Base-by-base conservation (phyloP, 1,140 invertebrate species). In the Zaprionus vittiger region DNA sequence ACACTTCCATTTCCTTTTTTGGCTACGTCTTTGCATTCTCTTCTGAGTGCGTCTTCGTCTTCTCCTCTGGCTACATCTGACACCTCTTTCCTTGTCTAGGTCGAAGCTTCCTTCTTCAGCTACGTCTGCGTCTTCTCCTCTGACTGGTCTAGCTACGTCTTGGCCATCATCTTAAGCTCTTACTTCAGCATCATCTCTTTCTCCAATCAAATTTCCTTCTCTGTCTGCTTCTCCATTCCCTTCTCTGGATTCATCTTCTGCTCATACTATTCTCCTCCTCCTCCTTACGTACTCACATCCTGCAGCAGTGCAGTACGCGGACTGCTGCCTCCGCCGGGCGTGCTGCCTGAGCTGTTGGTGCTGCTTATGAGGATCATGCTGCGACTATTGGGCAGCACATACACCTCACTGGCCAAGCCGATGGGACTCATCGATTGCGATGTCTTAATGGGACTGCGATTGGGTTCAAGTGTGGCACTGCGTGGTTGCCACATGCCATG, bases 381-480 rank as follows among this genome's bases (percentile, higher is more conserved):
- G 37, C 90, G 83, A 70, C 90, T 91, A 61, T 92, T 92, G 44
- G 91, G 91, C 68, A 92, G 60, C 3, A 91, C 79, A 38, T 86
- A 91, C 5, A 89, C 82, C 66, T 91, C 84, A 15, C 73, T 84
- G 31, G 87, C 81, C 57, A 91, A 34, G 1, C 91, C 87, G 24
- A 92, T 91, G 54, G 91, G 91, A 54, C 91, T 92, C 80, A 92
- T 81, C 7, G 91, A 92, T 24, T 92, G 91, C 9, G 91, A 92
- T 11, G 87, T 90, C 55, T 91, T 91, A 24, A 92, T 92, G 26
- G 91, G 91, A 68, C 87, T 92, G 0, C 90, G 73, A 41, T 91
- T 90, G 2, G 90, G 83, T 5, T 91, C 90, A 4, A 91, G 52
- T 4, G 65, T 76, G 5, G 77, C 70, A 1, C 73, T 85, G 4